Evolutionary conservation across 2,113 vertebrate genomes (phyloP), one percentile per base, ranked within the genome.

Genomic region (Leuciscus idus): DNA sequence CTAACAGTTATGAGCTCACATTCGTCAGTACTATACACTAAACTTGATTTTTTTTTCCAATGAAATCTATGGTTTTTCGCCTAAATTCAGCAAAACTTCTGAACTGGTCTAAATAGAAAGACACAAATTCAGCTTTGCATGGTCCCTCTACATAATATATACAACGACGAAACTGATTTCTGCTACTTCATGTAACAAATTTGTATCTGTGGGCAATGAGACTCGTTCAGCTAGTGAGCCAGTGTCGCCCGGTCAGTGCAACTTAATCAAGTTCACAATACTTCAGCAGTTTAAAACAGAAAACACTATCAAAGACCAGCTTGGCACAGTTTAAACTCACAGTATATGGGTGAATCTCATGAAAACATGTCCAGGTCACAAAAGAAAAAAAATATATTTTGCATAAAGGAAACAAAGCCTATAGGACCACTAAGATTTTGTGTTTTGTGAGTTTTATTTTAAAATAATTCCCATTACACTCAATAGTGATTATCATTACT

Each of bases 1-100:
- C 86, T 74, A 79, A 87, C 76, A 87, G 90, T 87, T 94, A 73
- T 74, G 92, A 85, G 81, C 46, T 72, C 82, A 84, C 82, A 74
- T 73, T 84, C 50, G 48, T 73, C 82, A n/a, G 30, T 84, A 83
- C 81, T 59, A 13, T 39, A 84, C 66, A 84, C 48, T 83, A 73
- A 59, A 83, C 81, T 36, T 39, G 19, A 57, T 70, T 15, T 17
- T 10, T 68, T 17, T 17, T 11, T 30, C 7, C 13, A 15, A 43
- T 36, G 30, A 57, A 84, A 74, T 55, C 66, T 15, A 33, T 68
- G 62, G 17, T 8, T 68, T n/a, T 59, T 61, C 55, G 1, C n/a
- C 30, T 21, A 50, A 73, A 83, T 43, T 73, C 50, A 59, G 81
- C 48, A 26, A 73, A 72, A 36, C 43, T 8, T 23, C 76, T 68